Evolutionary conservation across 2,888 invertebrate species (phyloP).

Genomic region (Tiliacea aurago): DNA sequence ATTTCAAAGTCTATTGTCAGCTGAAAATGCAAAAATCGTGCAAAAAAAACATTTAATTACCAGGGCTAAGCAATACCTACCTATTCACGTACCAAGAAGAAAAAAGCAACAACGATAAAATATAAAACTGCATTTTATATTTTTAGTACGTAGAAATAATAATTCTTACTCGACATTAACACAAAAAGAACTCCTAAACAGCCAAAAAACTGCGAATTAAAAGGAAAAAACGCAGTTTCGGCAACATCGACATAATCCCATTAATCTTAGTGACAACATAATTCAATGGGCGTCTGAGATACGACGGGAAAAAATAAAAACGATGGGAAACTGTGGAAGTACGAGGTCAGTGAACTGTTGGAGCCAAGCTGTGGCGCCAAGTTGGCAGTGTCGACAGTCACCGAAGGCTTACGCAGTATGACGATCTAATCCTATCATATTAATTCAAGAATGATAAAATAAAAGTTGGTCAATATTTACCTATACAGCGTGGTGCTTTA

Average conservation of each 20-base stretch:
- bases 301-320: slow-evolving; percentile 59
- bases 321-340: slow-evolving; percentile 54
- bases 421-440: slow-evolving; percentile 28
- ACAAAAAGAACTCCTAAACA: slow-evolving; percentile 2
- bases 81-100: too few relatives aligned
- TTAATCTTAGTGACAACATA: slow-evolving; percentile 82
- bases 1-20: too few relatives aligned
- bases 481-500: too few relatives aligned
- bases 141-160: background rate
- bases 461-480: background rate
- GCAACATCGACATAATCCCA: slow-evolving; percentile 76
- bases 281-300: slow-evolving; percentile 75
- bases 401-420: slow-evolving; percentile 32
- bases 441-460: background rate
- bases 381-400: slow-evolving; percentile 34
- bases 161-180: background rate
- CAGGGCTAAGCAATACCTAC: too few relatives aligned
- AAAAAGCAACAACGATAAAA: too few relatives aligned
- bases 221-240: slow-evolving; percentile 59
- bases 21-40: too few relatives aligned
- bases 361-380: slow-evolving; percentile 50
- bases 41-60: too few relatives aligned
- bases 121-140: too few relatives aligned
- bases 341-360: slow-evolving; percentile 66
- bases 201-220: slow-evolving; percentile 53